Conservation (phyloP, 2,113 vertebrate genomes). For the Solenodon paradoxus region DNA sequence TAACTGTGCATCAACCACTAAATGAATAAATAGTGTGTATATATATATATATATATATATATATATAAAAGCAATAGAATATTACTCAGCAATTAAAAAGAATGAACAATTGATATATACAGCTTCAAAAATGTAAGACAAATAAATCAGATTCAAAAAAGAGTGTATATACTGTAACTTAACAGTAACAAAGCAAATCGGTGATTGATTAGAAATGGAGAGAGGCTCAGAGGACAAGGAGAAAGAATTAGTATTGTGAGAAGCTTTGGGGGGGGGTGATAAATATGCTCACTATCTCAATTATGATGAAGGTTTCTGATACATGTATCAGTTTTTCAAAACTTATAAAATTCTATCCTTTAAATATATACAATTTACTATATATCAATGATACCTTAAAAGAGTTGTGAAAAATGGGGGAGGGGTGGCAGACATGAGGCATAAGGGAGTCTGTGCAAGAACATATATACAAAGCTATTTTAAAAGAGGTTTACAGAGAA, state of each 20-base stretch:
- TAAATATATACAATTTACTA: background rate
- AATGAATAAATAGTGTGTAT: background rate
- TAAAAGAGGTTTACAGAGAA: slow-evolving; percentile 69
- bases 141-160: no score
- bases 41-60: no score
- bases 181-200: background rate
- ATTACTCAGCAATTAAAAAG: background rate
- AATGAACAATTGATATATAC: background rate
- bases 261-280: background rate
- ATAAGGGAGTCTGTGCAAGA: slow-evolving; percentile 37
- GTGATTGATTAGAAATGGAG: background rate
- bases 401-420: background rate
- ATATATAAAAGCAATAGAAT: background rate
- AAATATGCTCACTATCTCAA: background rate
- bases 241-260: background rate
- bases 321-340: background rate
- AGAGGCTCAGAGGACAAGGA: background rate
- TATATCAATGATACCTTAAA: background rate
- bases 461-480: slow-evolving; percentile 33
- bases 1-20: background rate
- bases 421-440: background rate
- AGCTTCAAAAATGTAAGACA: background rate
- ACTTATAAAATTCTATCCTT: background rate
- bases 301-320: background rate
- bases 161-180: no score